Base-by-base conservation (phyloP, 2,113 vertebrate species). In the Gambusia affinis region DNA sequence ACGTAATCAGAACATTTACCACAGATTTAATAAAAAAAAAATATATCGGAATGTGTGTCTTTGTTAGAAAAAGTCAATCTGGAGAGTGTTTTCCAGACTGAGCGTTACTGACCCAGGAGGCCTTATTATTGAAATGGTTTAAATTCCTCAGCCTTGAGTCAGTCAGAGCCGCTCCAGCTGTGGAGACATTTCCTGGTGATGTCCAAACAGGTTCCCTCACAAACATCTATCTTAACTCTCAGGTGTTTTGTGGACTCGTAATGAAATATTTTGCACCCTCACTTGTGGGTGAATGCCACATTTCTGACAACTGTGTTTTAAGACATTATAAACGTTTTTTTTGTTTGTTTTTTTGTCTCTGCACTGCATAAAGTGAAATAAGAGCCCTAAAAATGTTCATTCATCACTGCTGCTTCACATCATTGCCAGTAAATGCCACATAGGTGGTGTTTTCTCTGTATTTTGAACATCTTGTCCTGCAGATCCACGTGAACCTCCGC, bases 111-210 rank as follows among this genome's bases (percentile, higher is more conserved):
- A 73, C 62, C 63, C 28, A 29, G 63, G 39, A 73, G 81, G 71
- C 37, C 73, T 75, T 57, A 70, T 90, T 80, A 79, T 74, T 11
- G 8, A 60, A 71, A 87, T 89, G 57, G 51, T 80, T 91, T 61
- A 73, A 86, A 92, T 92, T 89, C 89, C 89, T 75, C 61, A 78
- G 78, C 73, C 1, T 39, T 85, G 73, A 86, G 80, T 87, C 86
- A 77, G 80, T 47, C 64, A 1, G 10, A 0, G 60, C 73, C 35
- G 67, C 60, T 89, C 87, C 85, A 88, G 86, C 89, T 85, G 89
- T 72, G 70, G 70, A 85, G 80, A 76, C 60, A 29, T 84, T 90
- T 84, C 87, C 70, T 70, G 51, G 72, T 69, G 70, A 81, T 72
- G 78, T 86, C 70, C 67, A 2, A 76, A 89, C 75, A 80, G 84